Percentiles rank a stretch among this genome's conserved stretches.
These are phyloP conservation scores for Phrynosoma platyrhinos DNA, from an alignment of 2,113 vertebrate species.

Conservation along the genomic window DNA sequence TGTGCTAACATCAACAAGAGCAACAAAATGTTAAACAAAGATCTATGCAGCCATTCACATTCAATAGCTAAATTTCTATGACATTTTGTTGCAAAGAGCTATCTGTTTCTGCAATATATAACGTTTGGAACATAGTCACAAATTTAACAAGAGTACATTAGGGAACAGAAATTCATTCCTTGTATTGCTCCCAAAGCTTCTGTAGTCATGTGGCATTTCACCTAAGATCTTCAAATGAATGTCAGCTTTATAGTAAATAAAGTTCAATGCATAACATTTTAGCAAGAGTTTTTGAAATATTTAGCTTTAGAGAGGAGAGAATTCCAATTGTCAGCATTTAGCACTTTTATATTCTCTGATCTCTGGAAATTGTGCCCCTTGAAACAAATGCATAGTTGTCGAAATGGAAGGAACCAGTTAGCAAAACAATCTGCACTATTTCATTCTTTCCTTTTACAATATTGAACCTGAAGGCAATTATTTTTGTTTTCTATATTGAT, in stretches of 20 bases:
- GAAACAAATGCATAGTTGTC: constrained; percentile 69
- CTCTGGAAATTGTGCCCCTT: constrained; percentile 75
- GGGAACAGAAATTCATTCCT: no score
- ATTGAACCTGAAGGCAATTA: constrained; percentile 42
- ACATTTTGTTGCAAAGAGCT: no score
- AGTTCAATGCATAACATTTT: constrained; percentile 74
- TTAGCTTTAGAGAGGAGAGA: constrained; percentile 74
- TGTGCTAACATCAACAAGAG: no score
- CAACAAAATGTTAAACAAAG: no score
- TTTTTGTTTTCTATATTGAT: constrained; percentile 46
- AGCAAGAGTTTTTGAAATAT: constrained; percentile 77
- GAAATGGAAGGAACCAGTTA: constrained; percentile 66
- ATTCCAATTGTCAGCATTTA: constrained; percentile 78
- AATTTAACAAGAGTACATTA: no score
- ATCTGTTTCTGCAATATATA: no score
- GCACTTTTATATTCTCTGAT: constrained; percentile 76
- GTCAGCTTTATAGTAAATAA: constrained; percentile 69
- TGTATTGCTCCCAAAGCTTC: background rate
- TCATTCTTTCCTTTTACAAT: constrained; percentile 48
- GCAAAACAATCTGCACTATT: constrained; percentile 56
- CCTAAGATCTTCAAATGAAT: constrained; percentile 65
- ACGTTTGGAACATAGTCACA: no score
- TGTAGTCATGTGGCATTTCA: background rate
- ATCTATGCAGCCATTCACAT: no score
- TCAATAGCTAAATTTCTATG: no score